phyloP scores from a whole-genome alignment of 2,888 invertebrate genomes.

The Blastobasis adustella region DNA sequence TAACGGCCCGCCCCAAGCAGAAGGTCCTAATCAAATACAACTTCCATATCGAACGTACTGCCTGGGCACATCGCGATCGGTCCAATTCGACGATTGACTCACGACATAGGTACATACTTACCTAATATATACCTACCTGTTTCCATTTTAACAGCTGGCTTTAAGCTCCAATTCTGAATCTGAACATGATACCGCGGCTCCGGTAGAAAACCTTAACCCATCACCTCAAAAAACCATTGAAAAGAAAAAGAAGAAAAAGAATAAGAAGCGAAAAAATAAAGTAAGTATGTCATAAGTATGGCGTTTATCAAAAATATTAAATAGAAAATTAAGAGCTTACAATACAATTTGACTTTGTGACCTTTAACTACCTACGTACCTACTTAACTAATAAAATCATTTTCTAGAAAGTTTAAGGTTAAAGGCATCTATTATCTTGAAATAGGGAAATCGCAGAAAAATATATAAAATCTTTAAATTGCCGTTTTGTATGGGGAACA shows the following conservation, averaged over 20 bases:
- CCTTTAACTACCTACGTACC: neutral
- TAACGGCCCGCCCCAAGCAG: too few relatives aligned
- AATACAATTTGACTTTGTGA: neutral
- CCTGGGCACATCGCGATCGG: too few relatives aligned
- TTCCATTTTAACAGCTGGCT: slow-evolving; percentile 15
- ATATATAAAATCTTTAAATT: neutral
- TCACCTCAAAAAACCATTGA: slow-evolving; percentile 3
- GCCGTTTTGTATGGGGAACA: neutral
- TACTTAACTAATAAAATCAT: neutral
- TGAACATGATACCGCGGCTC: slow-evolving; percentile 12
- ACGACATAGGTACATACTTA: too few relatives aligned
- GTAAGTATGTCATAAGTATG: neutral
- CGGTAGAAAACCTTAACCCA: slow-evolving; percentile 7
- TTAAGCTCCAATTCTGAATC: slow-evolving; percentile 19
- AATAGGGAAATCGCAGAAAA: neutral
- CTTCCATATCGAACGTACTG: too few relatives aligned
- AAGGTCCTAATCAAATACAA: too few relatives aligned
- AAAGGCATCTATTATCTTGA: neutral
- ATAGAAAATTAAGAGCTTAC: neutral
- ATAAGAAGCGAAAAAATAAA: slow-evolving; percentile 17
- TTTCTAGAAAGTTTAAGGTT: neutral
- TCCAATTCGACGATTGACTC: too few relatives aligned
- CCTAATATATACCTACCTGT: neutral
- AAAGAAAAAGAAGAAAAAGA: slow-evolving; percentile 25
- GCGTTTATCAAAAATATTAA: neutral